Conservation (phyloP, 2,888 invertebrate species). For the Nyleta sp. region DNA sequence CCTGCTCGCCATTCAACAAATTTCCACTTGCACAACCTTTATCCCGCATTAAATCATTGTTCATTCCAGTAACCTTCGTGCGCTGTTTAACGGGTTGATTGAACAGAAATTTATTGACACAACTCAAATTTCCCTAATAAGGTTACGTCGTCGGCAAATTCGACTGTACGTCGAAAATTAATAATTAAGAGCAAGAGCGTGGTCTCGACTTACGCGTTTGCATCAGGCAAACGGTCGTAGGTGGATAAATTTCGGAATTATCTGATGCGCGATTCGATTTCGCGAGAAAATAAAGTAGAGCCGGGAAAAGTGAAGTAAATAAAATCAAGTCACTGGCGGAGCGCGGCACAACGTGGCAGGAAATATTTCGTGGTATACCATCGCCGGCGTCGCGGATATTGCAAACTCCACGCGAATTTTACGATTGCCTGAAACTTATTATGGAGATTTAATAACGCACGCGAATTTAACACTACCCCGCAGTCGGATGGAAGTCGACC, state of each 20-base stretch:
- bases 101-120: slow-evolving; percentile 10
- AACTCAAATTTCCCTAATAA: not conserved
- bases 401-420: slow-evolving; percentile 60
- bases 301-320: slow-evolving; percentile 56
- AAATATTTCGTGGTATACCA: slow-evolving; percentile 58
- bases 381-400: slow-evolving; percentile 51
- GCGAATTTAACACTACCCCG: slow-evolving; percentile 57
- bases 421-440: slow-evolving; percentile 66
- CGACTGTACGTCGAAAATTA: not conserved
- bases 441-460: slow-evolving; percentile 64
- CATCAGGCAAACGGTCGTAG: slow-evolving; percentile 12
- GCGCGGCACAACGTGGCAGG: slow-evolving; percentile 42
- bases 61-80: slow-evolving; percentile 7
- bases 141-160: not conserved
- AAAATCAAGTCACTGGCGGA: slow-evolving; percentile 52
- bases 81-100: slow-evolving; percentile 29
- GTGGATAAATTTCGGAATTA: slow-evolving; percentile 51
- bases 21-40: slow-evolving; percentile 31
- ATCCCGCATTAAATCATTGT: slow-evolving; percentile 9
- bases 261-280: slow-evolving; percentile 48
- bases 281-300: slow-evolving; percentile 57
- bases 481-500: slow-evolving; percentile 41
- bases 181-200: not conserved
- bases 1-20: slow-evolving; percentile 37
- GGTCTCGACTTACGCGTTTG: not conserved